Evolutionary conservation across 37 sponge, comb jelly and placozoan genomes (phyloP).

Genomic region (Crambe crambe): DNA sequence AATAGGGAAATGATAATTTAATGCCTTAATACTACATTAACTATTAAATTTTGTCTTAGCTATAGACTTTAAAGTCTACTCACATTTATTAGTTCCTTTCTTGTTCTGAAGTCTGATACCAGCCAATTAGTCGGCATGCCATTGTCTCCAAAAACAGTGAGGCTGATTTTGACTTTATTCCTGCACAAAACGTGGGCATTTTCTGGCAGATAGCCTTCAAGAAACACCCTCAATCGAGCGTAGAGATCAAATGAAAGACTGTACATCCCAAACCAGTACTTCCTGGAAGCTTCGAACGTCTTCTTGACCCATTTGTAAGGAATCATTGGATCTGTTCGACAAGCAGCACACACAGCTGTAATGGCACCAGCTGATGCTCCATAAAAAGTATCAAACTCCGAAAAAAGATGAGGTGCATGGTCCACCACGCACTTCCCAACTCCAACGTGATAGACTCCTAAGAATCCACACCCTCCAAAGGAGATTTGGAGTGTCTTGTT

Average conservation of each 20-base stretch:
- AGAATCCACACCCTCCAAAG: slow-evolving; percentile 89
- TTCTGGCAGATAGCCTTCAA: slow-evolving; percentile 59
- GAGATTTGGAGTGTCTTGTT: slow-evolving; percentile 55
- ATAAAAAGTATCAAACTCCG: slow-evolving; percentile 43
- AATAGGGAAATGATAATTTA: too few species aligned
- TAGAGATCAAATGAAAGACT: slow-evolving; percentile 62
- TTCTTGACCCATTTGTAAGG: slow-evolving; percentile 49
- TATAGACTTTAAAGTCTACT: slow-evolving; percentile 31
- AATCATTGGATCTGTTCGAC: slow-evolving; percentile 33
- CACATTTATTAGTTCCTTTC: too few species aligned
- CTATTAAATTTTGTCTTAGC: not conserved
- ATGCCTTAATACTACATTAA: too few species aligned
- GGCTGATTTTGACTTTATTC: slow-evolving; percentile 48
- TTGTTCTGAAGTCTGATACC: slow-evolving; percentile 72
- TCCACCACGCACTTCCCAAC: slow-evolving; percentile 77
- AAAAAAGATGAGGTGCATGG: slow-evolving; percentile 61
- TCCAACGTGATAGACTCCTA: slow-evolving; percentile 86
- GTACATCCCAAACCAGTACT: slow-evolving; percentile 47
- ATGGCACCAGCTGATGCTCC: slow-evolving; percentile 86
- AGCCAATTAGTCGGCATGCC: slow-evolving; percentile 48
- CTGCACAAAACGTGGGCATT: slow-evolving; percentile 55
- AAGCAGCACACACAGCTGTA: slow-evolving; percentile 53
- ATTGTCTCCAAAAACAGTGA: slow-evolving; percentile 45
- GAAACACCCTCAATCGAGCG: slow-evolving; percentile 28
- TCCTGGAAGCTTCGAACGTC: slow-evolving; percentile 36